Evolutionary conservation across 2,113 vertebrate genomes (phyloP).

Genomic region (Scophthalmus maximus): DNA sequence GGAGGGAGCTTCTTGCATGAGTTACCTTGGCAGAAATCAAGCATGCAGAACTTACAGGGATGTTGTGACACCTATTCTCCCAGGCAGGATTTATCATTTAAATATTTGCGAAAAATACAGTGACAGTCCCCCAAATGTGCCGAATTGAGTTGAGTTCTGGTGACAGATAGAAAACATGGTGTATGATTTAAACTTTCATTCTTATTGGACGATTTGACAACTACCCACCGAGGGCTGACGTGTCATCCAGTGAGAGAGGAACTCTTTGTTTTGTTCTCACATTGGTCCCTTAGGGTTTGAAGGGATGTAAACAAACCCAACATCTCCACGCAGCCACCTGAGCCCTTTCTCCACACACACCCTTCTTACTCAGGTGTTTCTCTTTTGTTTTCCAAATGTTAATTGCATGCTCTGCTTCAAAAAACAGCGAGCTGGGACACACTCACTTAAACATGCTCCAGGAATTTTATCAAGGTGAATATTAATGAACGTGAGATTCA

Average conservation of each 20-base stretch:
- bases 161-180: conserved; percentile 36
- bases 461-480: conserved; percentile 11
- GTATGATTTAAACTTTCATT: conserved; percentile 53
- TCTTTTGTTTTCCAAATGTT: conserved; percentile 12
- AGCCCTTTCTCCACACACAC: conserved; percentile 14
- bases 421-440: conserved; percentile 13
- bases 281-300: conserved; percentile 29
- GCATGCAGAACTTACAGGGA: not conserved
- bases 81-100: conserved; percentile 8
- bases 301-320: conserved; percentile 56
- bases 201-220: conserved; percentile 61
- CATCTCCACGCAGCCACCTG: conserved; percentile 34
- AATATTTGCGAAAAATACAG: not conserved
- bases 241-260: conserved; percentile 32
- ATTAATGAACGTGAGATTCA: conserved; percentile 38
- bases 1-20: not conserved
- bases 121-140: conserved; percentile 31
- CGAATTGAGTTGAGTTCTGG: conserved; percentile 29
- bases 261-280: conserved; percentile 33
- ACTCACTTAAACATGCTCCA: not conserved
- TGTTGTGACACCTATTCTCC: conserved; percentile 28
- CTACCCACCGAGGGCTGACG: conserved; percentile 9
- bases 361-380: conserved; percentile 8
- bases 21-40: conserved; percentile 10
- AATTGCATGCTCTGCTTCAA: conserved; percentile 13